Conservation (phyloP, 2,113 vertebrate species). For the Sisor rabdophorus region DNA sequence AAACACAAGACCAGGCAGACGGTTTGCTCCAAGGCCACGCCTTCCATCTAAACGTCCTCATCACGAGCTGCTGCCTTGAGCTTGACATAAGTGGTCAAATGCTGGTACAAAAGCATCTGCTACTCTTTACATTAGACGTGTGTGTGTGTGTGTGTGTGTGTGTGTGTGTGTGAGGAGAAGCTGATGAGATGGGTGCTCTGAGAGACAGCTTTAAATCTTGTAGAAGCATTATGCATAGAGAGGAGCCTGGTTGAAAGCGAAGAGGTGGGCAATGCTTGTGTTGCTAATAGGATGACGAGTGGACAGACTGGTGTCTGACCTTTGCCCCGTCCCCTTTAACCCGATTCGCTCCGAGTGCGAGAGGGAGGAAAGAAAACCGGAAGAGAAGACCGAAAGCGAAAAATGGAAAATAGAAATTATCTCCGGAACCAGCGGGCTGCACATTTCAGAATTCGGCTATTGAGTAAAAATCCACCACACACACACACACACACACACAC, state of each 20-base stretch:
- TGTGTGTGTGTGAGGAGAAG: background rate
- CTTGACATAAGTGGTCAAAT: background rate
- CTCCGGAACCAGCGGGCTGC: background rate
- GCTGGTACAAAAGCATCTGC: background rate
- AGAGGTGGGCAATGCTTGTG: constrained; percentile 44
- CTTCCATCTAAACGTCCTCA: background rate
- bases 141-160: constrained; percentile 8
- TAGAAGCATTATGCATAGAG: constrained; percentile 27
- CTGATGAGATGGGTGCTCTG: constrained; percentile 8
- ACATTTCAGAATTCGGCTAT: background rate
- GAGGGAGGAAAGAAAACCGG: background rate
- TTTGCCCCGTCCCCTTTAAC: constrained; percentile 51
- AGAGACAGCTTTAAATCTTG: constrained; percentile 20
- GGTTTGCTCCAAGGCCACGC: background rate
- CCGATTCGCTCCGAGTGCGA: constrained; percentile 47
- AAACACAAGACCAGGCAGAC: background rate
- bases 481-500: too few relatives aligned
- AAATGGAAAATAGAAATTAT: background rate
- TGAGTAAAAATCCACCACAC: background rate
- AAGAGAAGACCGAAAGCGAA: background rate
- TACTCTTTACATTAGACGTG: background rate
- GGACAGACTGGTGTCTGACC: constrained; percentile 35
- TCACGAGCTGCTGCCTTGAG: background rate
- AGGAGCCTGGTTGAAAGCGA: constrained; percentile 40
- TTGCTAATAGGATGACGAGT: constrained; percentile 48